phyloP scores from a whole-genome alignment of 1,140 invertebrate genomes.

The Mercenaria mercenaria region DNA sequence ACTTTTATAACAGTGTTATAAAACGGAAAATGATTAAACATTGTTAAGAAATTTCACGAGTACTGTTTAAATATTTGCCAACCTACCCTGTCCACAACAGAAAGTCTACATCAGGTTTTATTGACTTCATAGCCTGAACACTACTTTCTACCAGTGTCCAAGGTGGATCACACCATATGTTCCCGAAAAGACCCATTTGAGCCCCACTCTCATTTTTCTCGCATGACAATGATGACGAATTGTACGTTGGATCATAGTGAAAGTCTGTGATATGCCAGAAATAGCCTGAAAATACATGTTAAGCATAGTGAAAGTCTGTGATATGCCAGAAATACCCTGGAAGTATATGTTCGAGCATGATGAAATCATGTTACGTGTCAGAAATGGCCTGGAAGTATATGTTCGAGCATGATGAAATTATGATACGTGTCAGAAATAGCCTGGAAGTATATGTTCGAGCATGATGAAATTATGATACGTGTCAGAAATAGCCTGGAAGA shows the following conservation, averaged over 20 bases:
- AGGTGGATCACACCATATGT: constrained; percentile 95
- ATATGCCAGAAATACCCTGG: constrained; percentile 91
- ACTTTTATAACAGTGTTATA: too few relatives aligned
- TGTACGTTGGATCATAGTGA: constrained; percentile 94
- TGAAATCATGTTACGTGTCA: too few relatives aligned
- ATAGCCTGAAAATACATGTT: constrained; percentile 86
- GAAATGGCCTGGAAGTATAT: too few relatives aligned
- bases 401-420: too few relatives aligned
- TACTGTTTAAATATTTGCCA: too few relatives aligned
- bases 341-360: neutral
- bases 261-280: constrained; percentile 97
- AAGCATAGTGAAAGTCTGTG: too few relatives aligned
- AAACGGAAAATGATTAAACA: too few relatives aligned
- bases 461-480: too few relatives aligned
- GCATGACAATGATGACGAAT: constrained; percentile 89
- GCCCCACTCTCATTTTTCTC: constrained; percentile 35
- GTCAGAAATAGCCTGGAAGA: too few relatives aligned
- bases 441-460: too few relatives aligned
- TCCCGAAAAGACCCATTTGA: constrained; percentile 89
- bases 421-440: too few relatives aligned
- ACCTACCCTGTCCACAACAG: constrained; percentile 97
- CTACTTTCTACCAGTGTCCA: constrained; percentile 94
- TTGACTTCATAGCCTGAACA: constrained; percentile 92
- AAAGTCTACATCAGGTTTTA: constrained; percentile 93
- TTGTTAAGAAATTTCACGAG: too few relatives aligned